These are phyloP conservation scores for Bombus superbus DNA, from an alignment of 1,140 invertebrate genomes.

Conservation along the genomic window DNA sequence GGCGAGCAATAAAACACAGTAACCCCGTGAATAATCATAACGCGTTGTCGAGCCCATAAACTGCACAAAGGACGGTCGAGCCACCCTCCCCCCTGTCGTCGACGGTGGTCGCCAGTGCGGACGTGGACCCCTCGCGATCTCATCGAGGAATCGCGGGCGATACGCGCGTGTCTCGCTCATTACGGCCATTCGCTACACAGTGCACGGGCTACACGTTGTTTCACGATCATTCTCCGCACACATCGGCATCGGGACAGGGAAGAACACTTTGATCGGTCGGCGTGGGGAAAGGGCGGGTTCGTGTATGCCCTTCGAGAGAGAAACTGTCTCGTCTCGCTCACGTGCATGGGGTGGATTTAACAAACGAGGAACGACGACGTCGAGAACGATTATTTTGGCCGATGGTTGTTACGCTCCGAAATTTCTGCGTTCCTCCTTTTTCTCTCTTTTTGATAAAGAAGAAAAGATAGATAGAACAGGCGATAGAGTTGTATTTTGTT, in stretches of 20 bases:
- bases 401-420: not conserved
- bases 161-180: slow-evolving; percentile 72
- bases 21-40: slow-evolving; percentile 81
- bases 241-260: slow-evolving; percentile 31
- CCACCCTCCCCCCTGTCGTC: slow-evolving; percentile 57
- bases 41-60: slow-evolving; percentile 79
- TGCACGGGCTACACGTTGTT: slow-evolving; percentile 60
- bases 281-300: slow-evolving; percentile 19
- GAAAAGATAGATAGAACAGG: not conserved
- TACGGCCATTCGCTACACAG: slow-evolving; percentile 68
- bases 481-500: not conserved
- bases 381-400: not conserved
- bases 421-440: not conserved
- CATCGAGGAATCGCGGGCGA: slow-evolving; percentile 60
- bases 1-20: slow-evolving; percentile 79
- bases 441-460: not conserved
- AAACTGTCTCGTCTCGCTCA: not conserved
- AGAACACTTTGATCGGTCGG: slow-evolving; percentile 39
- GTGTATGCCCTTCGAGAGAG: slow-evolving; percentile 13
- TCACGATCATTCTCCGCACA: slow-evolving; percentile 64
- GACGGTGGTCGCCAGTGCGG: slow-evolving; percentile 44
- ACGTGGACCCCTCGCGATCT: slow-evolving; percentile 47
- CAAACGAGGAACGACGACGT: not conserved
- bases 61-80: slow-evolving; percentile 74
- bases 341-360: not conserved